phyloP scores from a whole-genome alignment of 2,113 vertebrate genomes.

The Ceuthmochares aereus region DNA sequence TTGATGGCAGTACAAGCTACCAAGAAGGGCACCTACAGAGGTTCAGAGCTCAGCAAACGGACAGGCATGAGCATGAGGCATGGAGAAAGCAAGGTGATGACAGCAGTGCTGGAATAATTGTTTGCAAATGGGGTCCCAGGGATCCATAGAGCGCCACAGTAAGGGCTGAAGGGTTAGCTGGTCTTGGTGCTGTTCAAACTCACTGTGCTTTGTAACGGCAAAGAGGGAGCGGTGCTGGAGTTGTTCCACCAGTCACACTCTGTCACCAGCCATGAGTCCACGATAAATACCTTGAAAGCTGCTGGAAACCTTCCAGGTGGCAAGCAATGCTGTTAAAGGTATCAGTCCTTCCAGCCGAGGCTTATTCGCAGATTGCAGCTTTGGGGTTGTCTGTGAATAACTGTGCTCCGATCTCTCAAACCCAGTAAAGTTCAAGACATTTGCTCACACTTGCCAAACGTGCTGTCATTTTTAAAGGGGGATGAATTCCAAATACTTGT shows the following conservation, averaged over 20 bases:
- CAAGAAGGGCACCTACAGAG: conserved; percentile 13
- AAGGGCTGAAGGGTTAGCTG: conserved; percentile 36
- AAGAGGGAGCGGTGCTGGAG: conserved; percentile 39
- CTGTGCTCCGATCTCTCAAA: conserved; percentile 59
- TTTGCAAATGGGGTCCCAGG: background rate
- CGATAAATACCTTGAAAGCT: conserved; percentile 45
- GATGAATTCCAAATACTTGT: conserved; percentile 71
- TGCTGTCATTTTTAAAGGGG: conserved; percentile 73
- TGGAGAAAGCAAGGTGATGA: conserved; percentile 12
- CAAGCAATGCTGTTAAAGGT: background rate
- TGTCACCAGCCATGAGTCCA: conserved; percentile 70
- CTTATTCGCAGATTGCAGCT: conserved; percentile 69
- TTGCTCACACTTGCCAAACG: conserved; percentile 77
- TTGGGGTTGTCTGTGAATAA: conserved; percentile 49
- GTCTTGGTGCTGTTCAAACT: conserved; percentile 46
- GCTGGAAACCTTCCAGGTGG: conserved; percentile 52
- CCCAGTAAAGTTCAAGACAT: conserved; percentile 67
- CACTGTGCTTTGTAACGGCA: background rate
- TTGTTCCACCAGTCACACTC: conserved; percentile 12
- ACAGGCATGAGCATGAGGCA: conserved; percentile 7
- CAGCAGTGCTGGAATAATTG: background rate
- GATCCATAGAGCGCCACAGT: background rate
- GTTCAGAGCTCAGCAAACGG: conserved; percentile 26
- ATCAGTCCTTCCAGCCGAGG: conserved; percentile 36
- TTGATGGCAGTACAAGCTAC: conserved; percentile 49